Evolutionary conservation across 2,113 vertebrate species (phyloP).

Genomic region (Hyaena hyaena): DNA sequence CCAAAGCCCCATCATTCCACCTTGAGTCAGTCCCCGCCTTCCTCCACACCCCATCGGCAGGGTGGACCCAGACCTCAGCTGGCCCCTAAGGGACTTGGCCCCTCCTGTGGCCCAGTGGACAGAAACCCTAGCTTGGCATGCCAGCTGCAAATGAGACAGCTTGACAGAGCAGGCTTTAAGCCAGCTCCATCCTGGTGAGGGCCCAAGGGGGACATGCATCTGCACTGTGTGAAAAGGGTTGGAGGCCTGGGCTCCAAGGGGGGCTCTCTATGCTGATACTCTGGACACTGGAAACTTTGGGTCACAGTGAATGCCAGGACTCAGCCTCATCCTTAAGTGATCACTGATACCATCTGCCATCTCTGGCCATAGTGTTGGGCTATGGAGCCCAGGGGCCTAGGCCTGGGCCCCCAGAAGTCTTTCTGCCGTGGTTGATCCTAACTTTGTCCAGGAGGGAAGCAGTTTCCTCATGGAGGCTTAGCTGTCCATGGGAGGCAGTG

Average conservation of each 20-base stretch:
- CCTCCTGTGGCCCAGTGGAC: background rate
- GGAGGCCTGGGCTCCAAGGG: too few relatives aligned
- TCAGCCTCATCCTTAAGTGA: background rate
- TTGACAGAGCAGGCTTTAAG: background rate
- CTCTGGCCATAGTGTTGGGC: background rate
- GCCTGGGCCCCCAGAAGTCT: background rate
- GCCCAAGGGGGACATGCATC: accelerated
- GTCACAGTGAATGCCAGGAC: background rate
- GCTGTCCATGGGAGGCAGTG: background rate
- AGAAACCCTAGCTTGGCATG: too few relatives aligned
- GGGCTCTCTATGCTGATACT: background rate
- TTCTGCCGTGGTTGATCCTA: background rate
- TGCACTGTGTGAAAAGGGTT: accelerated
- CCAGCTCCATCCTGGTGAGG: background rate
- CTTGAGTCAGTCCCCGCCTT: background rate
- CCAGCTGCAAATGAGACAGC: background rate
- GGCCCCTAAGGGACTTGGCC: background rate
- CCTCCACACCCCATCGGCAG: background rate
- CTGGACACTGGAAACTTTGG: background rate
- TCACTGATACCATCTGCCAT: background rate
- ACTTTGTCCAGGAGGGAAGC: background rate
- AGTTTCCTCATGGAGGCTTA: background rate
- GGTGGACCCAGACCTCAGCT: too few relatives aligned
- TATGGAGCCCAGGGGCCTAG: background rate
- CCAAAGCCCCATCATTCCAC: background rate